Percentiles rank a stretch among this genome's conserved stretches.
Conservation (phyloP, 2,888 invertebrate species). For the Carabus problematicus region DNA sequence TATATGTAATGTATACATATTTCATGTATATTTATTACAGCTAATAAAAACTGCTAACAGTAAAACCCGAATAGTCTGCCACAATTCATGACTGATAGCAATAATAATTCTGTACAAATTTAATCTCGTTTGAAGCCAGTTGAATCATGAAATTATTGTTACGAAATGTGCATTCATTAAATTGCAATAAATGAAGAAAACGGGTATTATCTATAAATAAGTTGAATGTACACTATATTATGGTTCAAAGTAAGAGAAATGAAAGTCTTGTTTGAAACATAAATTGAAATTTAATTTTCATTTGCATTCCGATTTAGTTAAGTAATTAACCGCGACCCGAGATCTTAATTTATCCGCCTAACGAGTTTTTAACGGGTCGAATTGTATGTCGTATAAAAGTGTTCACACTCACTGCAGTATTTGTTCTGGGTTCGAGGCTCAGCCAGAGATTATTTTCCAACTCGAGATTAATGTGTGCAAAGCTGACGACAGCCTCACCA, state of each 20-base stretch:
- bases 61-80: not conserved
- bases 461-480: slow-evolving; percentile 88
- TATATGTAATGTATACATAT: slow-evolving; percentile 23
- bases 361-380: slow-evolving; percentile 16
- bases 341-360: slow-evolving; percentile 4
- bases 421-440: slow-evolving; percentile 77
- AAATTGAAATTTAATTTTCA: not conserved
- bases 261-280: not conserved
- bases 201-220: no score
- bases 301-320: slow-evolving; percentile 3
- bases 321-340: not conserved
- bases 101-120: no score
- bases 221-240: not conserved
- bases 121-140: not conserved
- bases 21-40: not conserved
- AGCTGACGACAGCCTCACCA: slow-evolving; percentile 89
- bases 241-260: slow-evolving; percentile 10
- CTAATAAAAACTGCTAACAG: not conserved
- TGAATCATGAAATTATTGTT: not conserved
- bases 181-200: no score
- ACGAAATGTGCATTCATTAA: not conserved
- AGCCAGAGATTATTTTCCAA: slow-evolving; percentile 91
- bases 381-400: slow-evolving; percentile 11
- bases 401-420: slow-evolving; percentile 60
- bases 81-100: not conserved